Evolutionary conservation across 2,113 vertebrate genomes (phyloP), one percentile per base, ranked within the genome.

Genomic region (Syngnathus floridae): DNA sequence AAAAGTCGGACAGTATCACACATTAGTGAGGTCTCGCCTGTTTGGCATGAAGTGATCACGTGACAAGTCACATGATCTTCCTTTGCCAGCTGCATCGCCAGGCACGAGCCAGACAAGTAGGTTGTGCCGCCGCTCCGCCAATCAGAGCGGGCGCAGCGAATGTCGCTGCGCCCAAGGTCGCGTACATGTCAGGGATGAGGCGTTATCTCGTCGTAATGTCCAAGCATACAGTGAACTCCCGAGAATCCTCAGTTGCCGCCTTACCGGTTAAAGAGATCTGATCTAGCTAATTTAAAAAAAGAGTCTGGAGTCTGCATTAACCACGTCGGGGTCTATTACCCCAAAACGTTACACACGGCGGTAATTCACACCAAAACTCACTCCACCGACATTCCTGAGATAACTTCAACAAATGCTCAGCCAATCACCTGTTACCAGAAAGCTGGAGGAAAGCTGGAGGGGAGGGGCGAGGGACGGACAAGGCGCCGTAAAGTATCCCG

Each of bases 381-480:
- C 56, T 65, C 40, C 49, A 59, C 54, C 66, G 63, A 65, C 62
- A 83, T 84, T 86, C 79, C 79, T 84, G 77, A 83, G 69, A 84
- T 72, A 72, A 73, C 59, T 48, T 64, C 58, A 21, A 63, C 45
- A 46, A 45, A 48, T 9, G 35, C 59, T 22, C 12, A 21, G 71
- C 80, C 82, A 84, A 76, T 82, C 80, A 76, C 62, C 64, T 79
- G 62, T 71, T 62, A 73, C 48, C 54, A 52, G 31, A 56, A 67
- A 65, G 46, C 62, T 26, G 21, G 10, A 21, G 49, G 49, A 52
- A 11, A 22, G 26, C 52, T 14, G 11, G 21, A 26, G 5, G n/a
- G 9, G 21, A 12, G 16, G 52, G 2, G 12, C 10, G 54, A 31
- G 54, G 26, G 26, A 35, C 35, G 54, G 22, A 56, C 26, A 1